Evolutionary conservation across 1,140 invertebrate species (phyloP).

Genomic region (Marisa cornuarietis): DNA sequence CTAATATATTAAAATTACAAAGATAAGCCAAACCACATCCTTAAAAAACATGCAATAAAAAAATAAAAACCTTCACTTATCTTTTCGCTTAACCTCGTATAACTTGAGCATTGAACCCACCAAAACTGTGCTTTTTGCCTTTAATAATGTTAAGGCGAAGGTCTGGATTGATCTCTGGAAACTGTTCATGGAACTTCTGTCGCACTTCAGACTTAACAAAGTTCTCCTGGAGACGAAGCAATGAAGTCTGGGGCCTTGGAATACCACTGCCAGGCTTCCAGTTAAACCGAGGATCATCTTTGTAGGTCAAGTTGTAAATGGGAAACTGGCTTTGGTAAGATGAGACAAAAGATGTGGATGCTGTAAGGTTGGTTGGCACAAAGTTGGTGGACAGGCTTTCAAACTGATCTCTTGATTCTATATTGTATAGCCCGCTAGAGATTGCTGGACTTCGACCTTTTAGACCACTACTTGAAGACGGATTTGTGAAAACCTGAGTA

Average conservation of each 20-base stretch:
- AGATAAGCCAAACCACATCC: too few species aligned
- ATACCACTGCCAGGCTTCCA: constrained; percentile 55
- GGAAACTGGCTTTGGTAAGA: constrained; percentile 52
- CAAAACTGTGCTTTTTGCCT: constrained; percentile 61
- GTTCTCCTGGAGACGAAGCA: constrained; percentile 54
- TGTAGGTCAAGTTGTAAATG: constrained; percentile 48
- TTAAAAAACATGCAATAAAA: too few species aligned
- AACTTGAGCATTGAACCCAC: constrained; percentile 53
- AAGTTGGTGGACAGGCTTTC: constrained; percentile 49
- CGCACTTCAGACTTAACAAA: constrained; percentile 53
- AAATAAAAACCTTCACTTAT: too few species aligned
- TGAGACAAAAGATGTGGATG: constrained; percentile 38
- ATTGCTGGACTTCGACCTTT: too few species aligned
- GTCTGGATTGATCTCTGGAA: constrained; percentile 56
- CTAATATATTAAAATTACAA: too few species aligned
- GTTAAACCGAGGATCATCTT: constrained; percentile 52
- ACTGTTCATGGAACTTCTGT: constrained; percentile 49
- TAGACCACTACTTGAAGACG: too few species aligned
- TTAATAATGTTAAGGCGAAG: constrained; percentile 53
- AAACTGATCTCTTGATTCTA: constrained; percentile 54
- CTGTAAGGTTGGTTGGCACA: constrained; percentile 44
- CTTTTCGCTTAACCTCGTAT: constrained; percentile 46
- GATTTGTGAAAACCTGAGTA: too few species aligned
- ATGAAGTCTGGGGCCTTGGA: constrained; percentile 55
- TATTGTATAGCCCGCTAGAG: constrained; percentile 6